A percentile compares a stretch with the other conserved stretches of the same genome.
These are phyloP conservation scores for Eunapius fragilis DNA, from an alignment of 37 sponge, comb jelly and placozoan genomes.

Conservation along the genomic window DNA sequence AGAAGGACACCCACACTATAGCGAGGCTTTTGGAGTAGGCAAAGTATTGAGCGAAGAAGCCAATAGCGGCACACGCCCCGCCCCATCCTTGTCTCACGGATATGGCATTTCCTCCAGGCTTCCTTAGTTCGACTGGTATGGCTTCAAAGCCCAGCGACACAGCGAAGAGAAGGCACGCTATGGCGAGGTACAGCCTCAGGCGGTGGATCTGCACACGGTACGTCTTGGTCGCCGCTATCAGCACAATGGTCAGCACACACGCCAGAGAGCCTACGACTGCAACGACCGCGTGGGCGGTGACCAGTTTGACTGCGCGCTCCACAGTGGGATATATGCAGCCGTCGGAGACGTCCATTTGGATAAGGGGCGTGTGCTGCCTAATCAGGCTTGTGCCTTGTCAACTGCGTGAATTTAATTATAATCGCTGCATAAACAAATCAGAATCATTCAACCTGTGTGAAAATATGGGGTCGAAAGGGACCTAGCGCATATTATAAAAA, in stretches of 20 bases:
- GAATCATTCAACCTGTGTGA: too few species aligned
- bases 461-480: too few species aligned
- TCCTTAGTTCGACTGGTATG: neutral
- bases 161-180: neutral
- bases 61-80: neutral
- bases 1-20: neutral
- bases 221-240: neutral
- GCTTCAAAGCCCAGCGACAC: neutral
- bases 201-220: neutral
- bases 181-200: neutral
- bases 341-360: neutral
- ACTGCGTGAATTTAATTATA: too few species aligned
- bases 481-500: too few species aligned
- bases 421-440: too few species aligned
- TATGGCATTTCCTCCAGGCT: neutral
- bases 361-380: neutral
- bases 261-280: neutral
- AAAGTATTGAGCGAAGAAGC: neutral
- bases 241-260: neutral
- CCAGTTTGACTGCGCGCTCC: neutral
- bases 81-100: neutral
- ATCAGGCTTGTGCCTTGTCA: too few species aligned
- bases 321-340: neutral
- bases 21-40: neutral
- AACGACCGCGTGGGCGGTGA: neutral